These are phyloP conservation scores for Turdus rufiventris DNA, from an alignment of 2,113 vertebrate genomes.

Conservation along the genomic window DNA sequence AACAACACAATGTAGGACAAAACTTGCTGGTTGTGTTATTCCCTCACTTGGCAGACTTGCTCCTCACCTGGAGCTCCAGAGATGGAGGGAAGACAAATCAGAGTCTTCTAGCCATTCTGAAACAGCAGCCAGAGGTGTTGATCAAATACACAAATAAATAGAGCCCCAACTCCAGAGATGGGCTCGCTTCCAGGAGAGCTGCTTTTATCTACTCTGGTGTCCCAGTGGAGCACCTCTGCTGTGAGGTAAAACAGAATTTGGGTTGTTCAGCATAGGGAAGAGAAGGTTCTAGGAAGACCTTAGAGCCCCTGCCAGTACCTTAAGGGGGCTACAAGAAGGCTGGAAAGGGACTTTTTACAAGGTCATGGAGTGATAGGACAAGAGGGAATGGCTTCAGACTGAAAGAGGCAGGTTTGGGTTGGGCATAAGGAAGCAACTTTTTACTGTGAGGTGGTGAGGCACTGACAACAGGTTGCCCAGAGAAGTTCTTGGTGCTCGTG, in stretches of 20 bases:
- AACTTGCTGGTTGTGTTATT: not conserved
- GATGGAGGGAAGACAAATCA: fast-evolving
- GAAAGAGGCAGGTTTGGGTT: not conserved
- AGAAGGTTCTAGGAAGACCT: not conserved
- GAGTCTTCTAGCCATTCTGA: not conserved
- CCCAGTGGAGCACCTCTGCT: fast-evolving
- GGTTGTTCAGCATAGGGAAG: not conserved
- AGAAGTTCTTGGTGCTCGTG: not conserved
- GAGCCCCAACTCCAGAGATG: not conserved
- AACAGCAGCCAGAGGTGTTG: not conserved
- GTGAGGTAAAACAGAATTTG: not conserved
- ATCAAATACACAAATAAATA: not conserved
- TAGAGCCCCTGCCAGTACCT: not conserved
- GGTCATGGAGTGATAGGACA: not conserved
- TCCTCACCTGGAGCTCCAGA: not conserved
- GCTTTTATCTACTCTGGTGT: not conserved
- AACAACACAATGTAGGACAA: not conserved
- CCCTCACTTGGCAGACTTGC: not conserved
- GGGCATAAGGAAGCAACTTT: not conserved
- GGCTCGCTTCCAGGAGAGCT: not conserved
- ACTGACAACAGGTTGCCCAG: not conserved
- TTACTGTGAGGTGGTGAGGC: not conserved
- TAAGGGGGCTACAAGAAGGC: not conserved
- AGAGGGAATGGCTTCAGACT: not conserved
- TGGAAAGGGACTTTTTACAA: not conserved